A percentile compares a stretch with the other conserved stretches of the same genome.
Conservation (phyloP, 2,113 vertebrate species). For the Callionymus lyra region DNA sequence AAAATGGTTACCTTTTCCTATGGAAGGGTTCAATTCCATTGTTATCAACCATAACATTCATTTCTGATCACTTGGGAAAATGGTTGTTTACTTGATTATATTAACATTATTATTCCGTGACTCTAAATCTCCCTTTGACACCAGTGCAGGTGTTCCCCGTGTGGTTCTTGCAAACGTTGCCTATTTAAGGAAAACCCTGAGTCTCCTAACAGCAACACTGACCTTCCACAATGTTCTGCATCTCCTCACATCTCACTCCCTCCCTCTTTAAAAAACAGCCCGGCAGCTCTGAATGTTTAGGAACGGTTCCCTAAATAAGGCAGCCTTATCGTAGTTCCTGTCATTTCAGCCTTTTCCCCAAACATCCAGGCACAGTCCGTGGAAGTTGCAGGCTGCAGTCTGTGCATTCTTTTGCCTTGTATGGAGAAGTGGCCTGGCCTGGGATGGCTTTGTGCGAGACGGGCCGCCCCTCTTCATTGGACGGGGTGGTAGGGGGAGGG, state of each 20-base stretch:
- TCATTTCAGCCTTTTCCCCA: conserved; percentile 60
- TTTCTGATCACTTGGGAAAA: too few relatives aligned
- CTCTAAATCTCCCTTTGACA: too few relatives aligned
- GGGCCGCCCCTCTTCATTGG: conserved; percentile 59
- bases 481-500: conserved; percentile 38
- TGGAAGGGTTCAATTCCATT: too few relatives aligned
- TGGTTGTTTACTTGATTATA: too few relatives aligned
- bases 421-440: conserved; percentile 71
- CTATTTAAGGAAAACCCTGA: conserved; percentile 60
- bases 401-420: conserved; percentile 83
- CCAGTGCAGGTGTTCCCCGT: conserved; percentile 19
- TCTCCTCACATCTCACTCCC: conserved; percentile 33
- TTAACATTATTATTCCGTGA: too few relatives aligned
- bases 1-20: too few relatives aligned
- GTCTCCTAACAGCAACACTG: conserved; percentile 12
- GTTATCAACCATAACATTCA: too few relatives aligned
- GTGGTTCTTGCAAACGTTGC: conserved; percentile 23
- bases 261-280: conserved; percentile 9
- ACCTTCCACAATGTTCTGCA: conserved; percentile 31
- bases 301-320: conserved; percentile 72
- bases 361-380: conserved; percentile 54
- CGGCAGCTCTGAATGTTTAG: conserved; percentile 39
- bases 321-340: conserved; percentile 69
- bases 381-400: conserved; percentile 46
- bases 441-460: conserved; percentile 52